Conservation (phyloP, 2,888 invertebrate genomes). For the Hofmannophila pseudospretella region DNA sequence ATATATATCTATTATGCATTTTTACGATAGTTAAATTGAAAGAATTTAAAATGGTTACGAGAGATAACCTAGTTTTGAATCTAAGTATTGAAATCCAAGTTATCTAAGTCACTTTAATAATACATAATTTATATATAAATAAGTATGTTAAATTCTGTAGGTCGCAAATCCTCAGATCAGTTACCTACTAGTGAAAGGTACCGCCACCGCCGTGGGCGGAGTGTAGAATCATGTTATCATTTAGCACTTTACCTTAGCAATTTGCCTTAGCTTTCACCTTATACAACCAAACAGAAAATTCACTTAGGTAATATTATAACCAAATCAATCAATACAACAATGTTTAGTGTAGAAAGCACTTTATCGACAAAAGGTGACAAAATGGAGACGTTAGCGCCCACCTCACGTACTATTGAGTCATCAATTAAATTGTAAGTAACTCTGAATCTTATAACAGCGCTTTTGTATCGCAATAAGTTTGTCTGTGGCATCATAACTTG, state of each 20-base stretch:
- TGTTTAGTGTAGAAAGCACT: slow-evolving; percentile 7
- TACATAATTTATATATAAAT: no score
- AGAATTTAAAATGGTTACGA: no score
- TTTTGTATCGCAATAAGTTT: slow-evolving; percentile 14
- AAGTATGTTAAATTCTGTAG: no score
- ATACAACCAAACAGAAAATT: slow-evolving; percentile 1
- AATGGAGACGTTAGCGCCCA: slow-evolving; percentile 3
- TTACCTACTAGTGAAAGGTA: slow-evolving; percentile 23
- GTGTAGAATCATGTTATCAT: slow-evolving; percentile 29
- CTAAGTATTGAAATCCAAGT: no score
- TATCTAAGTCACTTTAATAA: no score
- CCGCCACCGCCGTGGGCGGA: slow-evolving; percentile 21
- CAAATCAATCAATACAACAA: slow-evolving; percentile 6
- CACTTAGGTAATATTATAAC: slow-evolving; percentile 1
- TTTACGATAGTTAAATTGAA: no score
- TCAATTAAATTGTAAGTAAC: slow-evolving; percentile 10
- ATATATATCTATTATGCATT: no score
- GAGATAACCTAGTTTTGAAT: no score
- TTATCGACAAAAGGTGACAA: neutral
- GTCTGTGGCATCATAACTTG: no score
- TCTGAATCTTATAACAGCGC: slow-evolving; percentile 1
- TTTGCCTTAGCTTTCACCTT: slow-evolving; percentile 10
- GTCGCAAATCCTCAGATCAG: slow-evolving; percentile 1
- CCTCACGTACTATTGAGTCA: slow-evolving; percentile 17
- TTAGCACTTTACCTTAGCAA: slow-evolving; percentile 18